Base-by-base conservation (phyloP, 2,113 vertebrate genomes). In the Ramphastos sulfuratus region DNA sequence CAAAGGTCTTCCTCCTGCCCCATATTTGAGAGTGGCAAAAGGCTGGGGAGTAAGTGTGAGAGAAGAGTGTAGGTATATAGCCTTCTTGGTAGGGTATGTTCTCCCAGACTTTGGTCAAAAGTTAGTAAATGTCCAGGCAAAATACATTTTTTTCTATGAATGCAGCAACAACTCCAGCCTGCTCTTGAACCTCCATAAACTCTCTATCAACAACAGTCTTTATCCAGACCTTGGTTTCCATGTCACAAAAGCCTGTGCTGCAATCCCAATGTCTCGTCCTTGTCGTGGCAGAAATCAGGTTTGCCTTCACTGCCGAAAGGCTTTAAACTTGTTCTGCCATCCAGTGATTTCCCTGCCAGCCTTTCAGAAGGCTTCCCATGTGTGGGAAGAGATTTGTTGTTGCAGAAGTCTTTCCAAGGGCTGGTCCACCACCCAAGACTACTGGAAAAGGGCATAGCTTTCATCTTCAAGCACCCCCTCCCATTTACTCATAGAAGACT, bases 41-140 rank as follows among this genome's bases (percentile, higher is more conserved):
- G 25, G 35, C 25, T n/a, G 12, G 9, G 1, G 52, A n/a, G 33
- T 9, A 24, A 61, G 24, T 30, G 27, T 4, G 4, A 60, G 23
- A 48, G 23, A 7, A 39, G 19, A 14, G 8, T 13, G 17, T 35
- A 61, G 54, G 14, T 6, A 19, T 21, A 7, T 6, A 10, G 17
- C 12, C 15, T 0, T 2, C 24, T 65, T 31, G 72, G 39, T 15
- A 15, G 1, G 1, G 10, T 58, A 59, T 50, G 9, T 1, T 61
- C 17, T 60, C 27, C 21, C 37, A 61, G 37, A 17, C 15, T 67
- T 54, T 27, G 23, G 19, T 74, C n/a, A 13, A 56, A 27, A 82
- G 18, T 1, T 55, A 28, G 58, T 42, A 65, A 58, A 17, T 35
- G 59, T 7, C 9, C 42, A 59, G 58, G 14, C 15, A 25, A 52